Percentiles rank a stretch among this genome's conserved stretches.
These are phyloP conservation scores for Hapalemur alaotrensis DNA, from an alignment of 2,797 vertebrate species.

Conservation along the genomic window DNA sequence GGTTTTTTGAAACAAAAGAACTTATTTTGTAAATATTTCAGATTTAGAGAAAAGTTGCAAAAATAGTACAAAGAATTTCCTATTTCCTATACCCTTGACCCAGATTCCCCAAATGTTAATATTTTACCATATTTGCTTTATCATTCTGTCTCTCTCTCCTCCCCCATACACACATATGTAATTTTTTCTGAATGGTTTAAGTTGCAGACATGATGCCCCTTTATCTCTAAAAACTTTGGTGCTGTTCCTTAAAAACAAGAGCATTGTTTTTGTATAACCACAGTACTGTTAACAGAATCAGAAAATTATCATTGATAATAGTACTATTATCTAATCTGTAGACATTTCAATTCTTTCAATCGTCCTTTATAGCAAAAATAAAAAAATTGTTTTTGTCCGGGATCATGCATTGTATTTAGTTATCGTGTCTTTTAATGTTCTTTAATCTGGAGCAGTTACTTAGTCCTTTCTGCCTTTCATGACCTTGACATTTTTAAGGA, in stretches of 20 bases:
- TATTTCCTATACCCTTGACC: slow-evolving; percentile 23
- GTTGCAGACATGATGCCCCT: not conserved
- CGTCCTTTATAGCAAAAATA: not conserved
- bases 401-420: slow-evolving; percentile 36
- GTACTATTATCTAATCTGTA: slow-evolving; percentile 1
- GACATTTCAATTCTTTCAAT: slow-evolving; percentile 23
- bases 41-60: not conserved
- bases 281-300: not conserved
- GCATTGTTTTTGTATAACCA: not conserved
- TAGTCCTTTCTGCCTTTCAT: not conserved
- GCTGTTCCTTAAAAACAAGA: slow-evolving; percentile 9
- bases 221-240: not conserved
- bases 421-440: slow-evolving; percentile 3
- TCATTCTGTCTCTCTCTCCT: not conserved
- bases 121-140: slow-evolving; percentile 4
- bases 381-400: not conserved
- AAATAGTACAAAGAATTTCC: not conserved
- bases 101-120: not conserved
- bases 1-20: slow-evolving; percentile 1
- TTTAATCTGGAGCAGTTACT: slow-evolving; percentile 23
- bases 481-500: slow-evolving; percentile 47
- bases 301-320: not conserved
- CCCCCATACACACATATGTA: not conserved
- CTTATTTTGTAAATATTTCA: slow-evolving; percentile 48
- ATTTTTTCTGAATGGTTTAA: not conserved